These are phyloP conservation scores for Ashinkailepas kermadecensis DNA, from an alignment of 2,888 invertebrate genomes.

Conservation along the genomic window DNA sequence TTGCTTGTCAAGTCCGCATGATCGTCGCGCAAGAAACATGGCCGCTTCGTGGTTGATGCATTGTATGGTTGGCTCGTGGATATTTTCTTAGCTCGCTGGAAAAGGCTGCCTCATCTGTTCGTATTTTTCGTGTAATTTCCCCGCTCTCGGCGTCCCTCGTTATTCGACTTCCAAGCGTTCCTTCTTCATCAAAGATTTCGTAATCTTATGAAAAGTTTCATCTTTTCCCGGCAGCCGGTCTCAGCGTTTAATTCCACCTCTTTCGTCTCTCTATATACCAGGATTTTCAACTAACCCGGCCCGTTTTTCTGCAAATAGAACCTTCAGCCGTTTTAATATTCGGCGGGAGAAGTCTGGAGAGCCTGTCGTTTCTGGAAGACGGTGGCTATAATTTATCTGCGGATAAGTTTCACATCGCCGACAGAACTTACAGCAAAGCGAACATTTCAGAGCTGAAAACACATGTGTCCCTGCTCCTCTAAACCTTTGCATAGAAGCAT, in stretches of 20 bases:
- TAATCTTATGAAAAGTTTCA: constrained; percentile 18
- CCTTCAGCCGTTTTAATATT: constrained; percentile 13
- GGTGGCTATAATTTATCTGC: neutral
- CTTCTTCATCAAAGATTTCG: constrained; percentile 14
- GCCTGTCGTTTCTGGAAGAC: neutral
- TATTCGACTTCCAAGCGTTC: neutral
- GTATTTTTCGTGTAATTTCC: neutral
- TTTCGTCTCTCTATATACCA: constrained; percentile 4
- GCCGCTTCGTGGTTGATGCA: too few relatives aligned
- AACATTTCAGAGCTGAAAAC: neutral
- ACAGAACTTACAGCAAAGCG: neutral
- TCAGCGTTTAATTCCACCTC: constrained; percentile 11
- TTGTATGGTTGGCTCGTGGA: too few relatives aligned
- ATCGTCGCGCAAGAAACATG: too few relatives aligned
- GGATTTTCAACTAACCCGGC: neutral
- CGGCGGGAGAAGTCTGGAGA: neutral
- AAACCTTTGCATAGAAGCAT: neutral
- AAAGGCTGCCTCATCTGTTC: neutral
- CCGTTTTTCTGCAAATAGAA: neutral
- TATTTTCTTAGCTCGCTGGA: neutral
- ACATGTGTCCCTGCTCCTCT: neutral
- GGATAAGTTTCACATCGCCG: neutral
- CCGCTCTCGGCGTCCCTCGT: neutral
- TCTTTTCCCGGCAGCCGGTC: neutral
- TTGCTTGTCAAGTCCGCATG: neutral